Evolutionary conservation across 1,140 invertebrate genomes (phyloP).

Genomic region (Panagrolaimus sp.): DNA sequence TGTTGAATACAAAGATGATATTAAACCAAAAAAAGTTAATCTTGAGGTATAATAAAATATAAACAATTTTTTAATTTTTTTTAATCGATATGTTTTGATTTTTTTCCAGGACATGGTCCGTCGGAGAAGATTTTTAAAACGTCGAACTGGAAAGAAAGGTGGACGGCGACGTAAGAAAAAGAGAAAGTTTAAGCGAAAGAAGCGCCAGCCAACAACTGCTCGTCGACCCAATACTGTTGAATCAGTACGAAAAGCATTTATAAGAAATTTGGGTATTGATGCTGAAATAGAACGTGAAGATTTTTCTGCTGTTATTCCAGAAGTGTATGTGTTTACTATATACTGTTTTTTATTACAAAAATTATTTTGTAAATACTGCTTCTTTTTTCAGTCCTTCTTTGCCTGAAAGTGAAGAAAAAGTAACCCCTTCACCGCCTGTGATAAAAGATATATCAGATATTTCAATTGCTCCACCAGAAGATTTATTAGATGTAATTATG

Average conservation of each 20-base stretch:
- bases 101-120: neutral
- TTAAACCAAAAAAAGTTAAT: slow-evolving; percentile 8
- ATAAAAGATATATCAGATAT: neutral
- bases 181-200: slow-evolving; percentile 12
- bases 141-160: neutral
- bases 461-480: neutral
- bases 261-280: slow-evolving; percentile 3
- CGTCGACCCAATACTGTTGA: neutral
- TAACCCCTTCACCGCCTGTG: neutral
- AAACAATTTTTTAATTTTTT: neutral
- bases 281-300: slow-evolving; percentile 1
- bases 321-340: neutral
- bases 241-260: slow-evolving; percentile 9
- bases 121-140: neutral
- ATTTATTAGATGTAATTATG: slow-evolving; percentile 1
- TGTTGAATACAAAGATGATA: neutral
- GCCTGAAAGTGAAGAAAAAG: slow-evolving; percentile 4
- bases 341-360: neutral
- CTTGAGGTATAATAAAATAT: slow-evolving; percentile 4
- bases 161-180: neutral
- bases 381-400: neutral
- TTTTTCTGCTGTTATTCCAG: neutral
- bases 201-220: neutral
- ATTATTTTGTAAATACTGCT: neutral
- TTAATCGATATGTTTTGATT: neutral